Evolutionary conservation across 2,888 invertebrate species (phyloP).

Genomic region (Platycnemis pennipes): DNA sequence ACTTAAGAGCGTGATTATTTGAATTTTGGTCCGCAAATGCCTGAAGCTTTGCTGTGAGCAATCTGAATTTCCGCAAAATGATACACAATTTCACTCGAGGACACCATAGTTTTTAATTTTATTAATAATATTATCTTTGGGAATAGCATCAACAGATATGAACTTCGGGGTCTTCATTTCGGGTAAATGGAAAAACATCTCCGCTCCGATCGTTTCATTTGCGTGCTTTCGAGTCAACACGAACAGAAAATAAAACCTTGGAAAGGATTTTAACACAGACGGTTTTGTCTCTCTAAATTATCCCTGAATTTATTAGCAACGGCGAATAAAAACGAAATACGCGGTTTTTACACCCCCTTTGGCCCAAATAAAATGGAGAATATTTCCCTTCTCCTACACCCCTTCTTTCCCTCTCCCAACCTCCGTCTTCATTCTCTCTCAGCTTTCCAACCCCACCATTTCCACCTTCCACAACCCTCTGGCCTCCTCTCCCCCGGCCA

Average conservation of each 20-base stretch:
- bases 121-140: not conserved
- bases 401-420: not conserved
- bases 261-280: not conserved
- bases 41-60: too few species aligned
- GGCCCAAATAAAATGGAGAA: not conserved
- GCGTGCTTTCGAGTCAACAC: not conserved
- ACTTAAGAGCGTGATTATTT: too few species aligned
- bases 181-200: not conserved
- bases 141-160: not conserved
- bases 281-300: not conserved
- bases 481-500: not conserved
- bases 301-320: slow-evolving; percentile 4
- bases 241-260: not conserved
- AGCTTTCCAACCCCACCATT: not conserved
- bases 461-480: not conserved
- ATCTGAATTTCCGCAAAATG: not conserved
- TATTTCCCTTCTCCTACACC: not conserved
- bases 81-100: not conserved
- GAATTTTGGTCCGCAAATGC: too few species aligned
- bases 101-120: not conserved
- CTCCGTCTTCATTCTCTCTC: not conserved
- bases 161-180: not conserved
- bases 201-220: not conserved
- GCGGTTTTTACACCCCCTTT: not conserved
- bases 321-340: not conserved